Percentiles rank a stretch among this genome's conserved stretches.
These are phyloP conservation scores for Oedothorax gibbosus DNA, from an alignment of 1,140 invertebrate species.

Conservation along the genomic window DNA sequence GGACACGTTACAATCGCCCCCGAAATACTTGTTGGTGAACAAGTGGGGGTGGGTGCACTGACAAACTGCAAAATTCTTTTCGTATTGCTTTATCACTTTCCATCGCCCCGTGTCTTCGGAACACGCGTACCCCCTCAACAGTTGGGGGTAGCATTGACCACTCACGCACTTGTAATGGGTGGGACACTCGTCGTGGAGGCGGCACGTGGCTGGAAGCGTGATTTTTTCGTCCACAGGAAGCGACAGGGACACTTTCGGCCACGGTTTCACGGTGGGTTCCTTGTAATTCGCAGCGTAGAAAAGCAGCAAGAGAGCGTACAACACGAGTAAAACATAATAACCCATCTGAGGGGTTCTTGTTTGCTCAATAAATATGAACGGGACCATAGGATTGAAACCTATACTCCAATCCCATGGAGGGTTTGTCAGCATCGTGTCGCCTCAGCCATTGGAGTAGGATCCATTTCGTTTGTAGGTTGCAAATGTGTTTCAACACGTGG, in stretches of 20 bases:
- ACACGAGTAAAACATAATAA: background rate
- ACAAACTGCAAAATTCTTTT: background rate
- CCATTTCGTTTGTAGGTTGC: background rate
- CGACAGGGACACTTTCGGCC: background rate
- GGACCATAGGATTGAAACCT: background rate
- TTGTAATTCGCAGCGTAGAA: background rate
- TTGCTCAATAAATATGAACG: background rate
- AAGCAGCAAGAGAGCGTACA: background rate
- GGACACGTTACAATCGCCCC: background rate
- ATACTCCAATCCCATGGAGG: background rate
- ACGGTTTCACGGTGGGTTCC: background rate
- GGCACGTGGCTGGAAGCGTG: background rate
- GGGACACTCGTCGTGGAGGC: background rate
- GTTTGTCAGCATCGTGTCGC: background rate
- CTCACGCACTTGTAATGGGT: background rate
- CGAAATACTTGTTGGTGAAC: background rate
- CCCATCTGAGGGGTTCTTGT: background rate
- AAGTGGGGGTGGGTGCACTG: background rate
- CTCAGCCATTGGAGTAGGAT: background rate
- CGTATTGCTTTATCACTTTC: background rate
- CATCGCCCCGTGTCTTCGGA: background rate
- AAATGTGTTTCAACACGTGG: background rate
- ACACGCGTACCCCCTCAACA: background rate
- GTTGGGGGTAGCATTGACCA: background rate
- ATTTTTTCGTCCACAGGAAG: no score